Base-by-base conservation (phyloP, 1,140 invertebrate genomes). In the Polypedilum vanderplanki region DNA sequence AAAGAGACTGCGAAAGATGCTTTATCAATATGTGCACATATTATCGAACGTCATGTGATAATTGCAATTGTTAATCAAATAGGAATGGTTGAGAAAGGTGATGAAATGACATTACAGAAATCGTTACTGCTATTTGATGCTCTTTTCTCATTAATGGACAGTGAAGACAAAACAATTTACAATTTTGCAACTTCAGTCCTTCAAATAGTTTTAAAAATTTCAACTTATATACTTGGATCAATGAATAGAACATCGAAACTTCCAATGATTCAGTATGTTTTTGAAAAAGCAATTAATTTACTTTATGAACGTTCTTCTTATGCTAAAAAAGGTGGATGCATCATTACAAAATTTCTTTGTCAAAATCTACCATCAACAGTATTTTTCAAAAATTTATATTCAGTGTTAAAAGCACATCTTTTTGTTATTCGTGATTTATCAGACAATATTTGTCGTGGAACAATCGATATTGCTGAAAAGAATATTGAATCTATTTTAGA, bases 301-400 rank as follows among this genome's bases (percentile, higher is more conserved):
- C 98, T 96, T 80, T 98, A 98, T 82, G 94, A 97, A 75, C 85
- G 94, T 17, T 95, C 96, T 0, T 98, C 96, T 96, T 98, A 97
- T 83, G 91, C 94, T 0, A 98, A 98, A 85, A 84, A 96, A 17
- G 96, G 96, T 57, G 96, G 96, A 0, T 98, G 96, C 79, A 90
- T 95, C 77, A 93, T 94, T 0, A 94, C 98, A n/a, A 93, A 93
- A 79, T 95, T 95, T 79, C 86, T 98, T 78, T 91, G 94, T 78
- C 94, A 97, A 79, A 87, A 90, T 67, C 95, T 96, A 90, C 89
- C 93, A 0, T 86, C 90, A 0, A 90, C 91, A 78, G 97, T 96
- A 95, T 90, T 97, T 0, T 88, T 95, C 76, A 90, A 93, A 76
- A 93, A 97, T 80, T 88, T 96, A 77, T 94, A 93, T 79, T 87